Evolutionary conservation across 1,140 invertebrate genomes (phyloP), one percentile per base, ranked within the genome.

Genomic region (Linepithema humile): DNA sequence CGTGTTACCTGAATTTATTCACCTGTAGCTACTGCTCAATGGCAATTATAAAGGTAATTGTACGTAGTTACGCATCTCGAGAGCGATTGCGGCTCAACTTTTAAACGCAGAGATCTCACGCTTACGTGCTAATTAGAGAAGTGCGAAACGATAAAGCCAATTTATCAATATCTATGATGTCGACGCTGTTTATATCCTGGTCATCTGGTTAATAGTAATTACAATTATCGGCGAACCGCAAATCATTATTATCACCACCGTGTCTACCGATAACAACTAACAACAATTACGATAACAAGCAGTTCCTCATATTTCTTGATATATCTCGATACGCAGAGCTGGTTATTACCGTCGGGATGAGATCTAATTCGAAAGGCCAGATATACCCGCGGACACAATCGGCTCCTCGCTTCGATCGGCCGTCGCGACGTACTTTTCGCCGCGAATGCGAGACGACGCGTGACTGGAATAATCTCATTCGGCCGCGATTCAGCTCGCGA

Each of bases 401-500:
- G 43, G 35, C n/a, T 64, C 73, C n/a, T 62, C 59, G 29, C 20
- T 35, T 26, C 43, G 73, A 77, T 77, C 59, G 57, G 50, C 29
- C 59, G 40, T 75, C 29, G 73, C 57, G 40, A 32, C 57, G 40
- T n/a, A n/a, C 40, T 48, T 62, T 23, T 74, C 26, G 40, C 20
- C 40, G 10, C 29, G 74, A 38, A 38, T 20, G 45, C 43, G 62
- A 80, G 75, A 57, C 53, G 57, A 82, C 70, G 80, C 80, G 80
- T 60, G 80, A 74, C 80, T 82, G 53, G 80, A 74, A 62, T 73
- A 74, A 73, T 74, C 69, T 75, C 45, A 80, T 87, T 84, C 85
- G 83, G 45, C 48, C 59, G 53, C 65, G 83, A 86, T 80, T 86
- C 67, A 59, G 55, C 65, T 32, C 80, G 65, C 85, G 62, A 77